Evolutionary conservation across 2,113 vertebrate species (phyloP).

Genomic region (Urocolius indicus): DNA sequence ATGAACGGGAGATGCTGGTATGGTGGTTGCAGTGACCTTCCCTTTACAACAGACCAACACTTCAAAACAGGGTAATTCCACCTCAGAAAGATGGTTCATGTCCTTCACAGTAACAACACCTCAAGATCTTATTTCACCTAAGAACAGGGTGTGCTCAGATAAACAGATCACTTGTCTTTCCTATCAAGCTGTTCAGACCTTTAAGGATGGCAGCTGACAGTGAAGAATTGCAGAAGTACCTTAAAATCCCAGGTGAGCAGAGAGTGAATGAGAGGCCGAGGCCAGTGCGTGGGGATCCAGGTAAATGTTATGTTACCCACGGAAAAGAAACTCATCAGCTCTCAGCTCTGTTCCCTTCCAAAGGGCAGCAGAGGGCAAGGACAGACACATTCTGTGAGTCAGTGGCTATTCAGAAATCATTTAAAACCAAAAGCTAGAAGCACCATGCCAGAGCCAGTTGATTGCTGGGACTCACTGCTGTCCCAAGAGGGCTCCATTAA

Average conservation of each 20-base stretch:
- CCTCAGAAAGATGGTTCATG: background rate
- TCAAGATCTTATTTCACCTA: background rate
- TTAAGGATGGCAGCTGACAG: background rate
- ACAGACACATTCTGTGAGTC: background rate
- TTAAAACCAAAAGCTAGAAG: background rate
- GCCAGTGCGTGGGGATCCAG: background rate
- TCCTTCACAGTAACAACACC: background rate
- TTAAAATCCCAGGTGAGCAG: background rate
- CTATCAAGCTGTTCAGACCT: background rate
- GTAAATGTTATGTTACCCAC: fast-evolving
- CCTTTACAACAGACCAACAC: background rate
- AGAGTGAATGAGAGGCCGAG: background rate
- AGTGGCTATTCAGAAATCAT: background rate
- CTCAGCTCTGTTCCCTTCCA: background rate
- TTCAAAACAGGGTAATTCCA: background rate
- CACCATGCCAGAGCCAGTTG: fast-evolving
- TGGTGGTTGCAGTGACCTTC: background rate
- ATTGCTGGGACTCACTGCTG: background rate
- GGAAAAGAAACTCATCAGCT: background rate
- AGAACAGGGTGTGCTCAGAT: background rate
- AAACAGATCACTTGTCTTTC: background rate
- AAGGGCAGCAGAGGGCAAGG: background rate
- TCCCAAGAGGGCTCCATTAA: background rate
- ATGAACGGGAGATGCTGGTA: background rate
- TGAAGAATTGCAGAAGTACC: background rate